Evolutionary conservation across 2,113 vertebrate genomes (phyloP), one percentile per base, ranked within the genome.

Genomic region (Silurus meridionalis): DNA sequence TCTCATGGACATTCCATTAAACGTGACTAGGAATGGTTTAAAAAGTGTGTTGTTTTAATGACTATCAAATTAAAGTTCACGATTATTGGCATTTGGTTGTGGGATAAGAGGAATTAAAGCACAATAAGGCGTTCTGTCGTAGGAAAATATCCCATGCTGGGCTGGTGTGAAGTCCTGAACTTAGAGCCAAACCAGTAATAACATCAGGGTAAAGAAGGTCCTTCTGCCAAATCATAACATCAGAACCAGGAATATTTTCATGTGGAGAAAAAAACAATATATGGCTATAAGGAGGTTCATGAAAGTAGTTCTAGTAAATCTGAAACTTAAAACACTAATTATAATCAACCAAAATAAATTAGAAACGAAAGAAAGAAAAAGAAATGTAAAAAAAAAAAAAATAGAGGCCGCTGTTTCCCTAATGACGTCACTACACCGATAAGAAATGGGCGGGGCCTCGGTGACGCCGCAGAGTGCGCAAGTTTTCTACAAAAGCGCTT

Each of bases 381-480:
- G 7, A 8, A 0, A 37, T 1, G 28, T 37, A 37, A 37, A 37
- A 37, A 37, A 37, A 37, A 37, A 69, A 37, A 3, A 71, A 8
- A 58, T 15, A 58, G 17, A 58, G 37, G 15, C 7, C 7, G 48
- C 28, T 72, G 79, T 85, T 87, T 85, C 55, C 74, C 83, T 74
- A 82, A 66, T 90, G 87, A 85, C 91, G 88, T 91, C 91, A 91
- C 67, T 48, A 8, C 28, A 86, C 37, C 37, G 87, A 83, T 85
- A 87, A 85, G 53, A 50, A 61, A 83, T 55, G 61, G 86, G 87
- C 60, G 87, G 83, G 82, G 87, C 79, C 83, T 78, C 37, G 58
- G 60, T 21, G 66, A 61, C 63, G 78, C 63, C 74, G 79, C 19
- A 5, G 52, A 82, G 69, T 69, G 23, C 74, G 67, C 69, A 88